Conservation (phyloP, 2,888 invertebrate species). For the Ephialtes manifestator region DNA sequence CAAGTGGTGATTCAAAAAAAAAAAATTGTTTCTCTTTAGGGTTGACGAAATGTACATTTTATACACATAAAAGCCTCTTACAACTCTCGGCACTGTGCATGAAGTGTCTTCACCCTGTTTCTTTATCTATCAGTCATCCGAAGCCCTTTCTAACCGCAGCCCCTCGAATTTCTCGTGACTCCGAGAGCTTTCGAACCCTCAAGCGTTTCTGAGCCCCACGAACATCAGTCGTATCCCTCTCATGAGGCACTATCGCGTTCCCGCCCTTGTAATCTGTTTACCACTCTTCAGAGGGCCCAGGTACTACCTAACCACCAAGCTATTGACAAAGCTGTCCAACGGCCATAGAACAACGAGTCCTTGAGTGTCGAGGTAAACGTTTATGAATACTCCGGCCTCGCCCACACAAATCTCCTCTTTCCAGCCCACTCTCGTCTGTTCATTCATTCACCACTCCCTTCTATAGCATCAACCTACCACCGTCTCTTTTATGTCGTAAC, state of each 20-base stretch:
- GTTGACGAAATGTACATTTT: constrained; percentile 2
- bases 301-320: constrained; percentile 59
- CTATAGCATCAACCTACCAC: background rate
- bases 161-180: constrained; percentile 58
- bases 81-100: background rate
- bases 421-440: background rate
- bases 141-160: constrained; percentile 35
- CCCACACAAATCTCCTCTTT: constrained; percentile 16
- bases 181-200: constrained; percentile 63
- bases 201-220: constrained; percentile 25
- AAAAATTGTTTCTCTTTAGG: background rate
- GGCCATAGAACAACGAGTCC: constrained; percentile 66
- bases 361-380: constrained; percentile 74
- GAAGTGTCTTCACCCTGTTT: constrained; percentile 46
- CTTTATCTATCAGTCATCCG: constrained; percentile 27
- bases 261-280: constrained; percentile 78
- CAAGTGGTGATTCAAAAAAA: background rate
- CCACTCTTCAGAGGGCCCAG: constrained; percentile 71
- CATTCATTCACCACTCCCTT: constrained; percentile 22
- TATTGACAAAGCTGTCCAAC: constrained; percentile 72
- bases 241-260: constrained; percentile 52
- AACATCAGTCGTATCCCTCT: constrained; percentile 48
- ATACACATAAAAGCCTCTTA: background rate
- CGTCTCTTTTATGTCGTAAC: constrained; percentile 33
- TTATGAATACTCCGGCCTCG: constrained; percentile 71